A percentile compares a stretch with the other conserved stretches of the same genome.
Evolutionary conservation across 1,140 invertebrate genomes (phyloP).

Genomic region (Aphis gossypii): DNA sequence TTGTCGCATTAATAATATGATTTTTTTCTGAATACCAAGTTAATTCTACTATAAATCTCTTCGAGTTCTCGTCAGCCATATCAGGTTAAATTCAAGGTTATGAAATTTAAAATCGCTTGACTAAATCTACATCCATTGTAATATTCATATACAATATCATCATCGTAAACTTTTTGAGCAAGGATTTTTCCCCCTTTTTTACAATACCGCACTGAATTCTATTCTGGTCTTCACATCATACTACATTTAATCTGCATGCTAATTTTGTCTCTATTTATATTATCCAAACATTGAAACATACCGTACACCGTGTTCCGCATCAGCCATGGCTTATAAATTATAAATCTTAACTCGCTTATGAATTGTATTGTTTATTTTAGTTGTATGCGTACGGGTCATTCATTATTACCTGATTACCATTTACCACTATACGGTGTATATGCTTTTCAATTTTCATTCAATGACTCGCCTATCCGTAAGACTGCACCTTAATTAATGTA

Average conservation of each 20-base stretch:
- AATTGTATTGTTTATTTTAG: conserved; percentile 18
- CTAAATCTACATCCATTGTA: not conserved
- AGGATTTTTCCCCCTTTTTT: not conserved
- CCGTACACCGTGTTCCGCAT: not conserved
- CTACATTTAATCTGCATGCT: not conserved
- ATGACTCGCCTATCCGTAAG: not conserved
- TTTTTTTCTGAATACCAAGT: not conserved
- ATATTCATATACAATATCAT: not conserved
- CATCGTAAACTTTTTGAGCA: not conserved
- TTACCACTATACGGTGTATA: not conserved
- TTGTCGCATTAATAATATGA: not conserved
- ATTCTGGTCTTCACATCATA: not conserved
- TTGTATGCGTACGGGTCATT: not conserved
- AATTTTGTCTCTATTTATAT: conserved; percentile 13
- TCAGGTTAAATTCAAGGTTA: not conserved
- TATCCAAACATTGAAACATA: not conserved
- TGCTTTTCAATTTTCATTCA: not conserved
- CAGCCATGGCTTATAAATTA: not conserved
- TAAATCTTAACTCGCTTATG: not conserved
- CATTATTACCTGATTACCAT: not conserved
- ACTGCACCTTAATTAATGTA: not conserved
- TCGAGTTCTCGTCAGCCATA: not conserved
- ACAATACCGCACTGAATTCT: not conserved
- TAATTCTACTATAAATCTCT: not conserved
- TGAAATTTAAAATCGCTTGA: not conserved